Conservation (phyloP, 1,140 invertebrate species). For the Drosophila tani region DNA sequence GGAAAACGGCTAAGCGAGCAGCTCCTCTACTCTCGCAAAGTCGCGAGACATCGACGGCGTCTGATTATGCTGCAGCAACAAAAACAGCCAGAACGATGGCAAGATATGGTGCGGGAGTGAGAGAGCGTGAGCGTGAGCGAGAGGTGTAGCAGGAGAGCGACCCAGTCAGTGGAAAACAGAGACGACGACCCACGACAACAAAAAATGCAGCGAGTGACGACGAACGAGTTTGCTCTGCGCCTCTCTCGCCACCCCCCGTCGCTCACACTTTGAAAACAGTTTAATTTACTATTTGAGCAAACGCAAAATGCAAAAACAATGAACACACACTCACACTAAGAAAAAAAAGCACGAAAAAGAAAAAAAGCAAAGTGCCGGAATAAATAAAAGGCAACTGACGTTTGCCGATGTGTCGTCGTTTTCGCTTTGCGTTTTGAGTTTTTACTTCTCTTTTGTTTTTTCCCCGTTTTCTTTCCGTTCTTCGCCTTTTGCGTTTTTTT, state of each 20-base stretch:
- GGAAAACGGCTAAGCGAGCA: slow-evolving; percentile 9
- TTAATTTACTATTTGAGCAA: slow-evolving; percentile 60
- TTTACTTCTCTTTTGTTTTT: slow-evolving; percentile 26
- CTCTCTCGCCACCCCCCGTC: slow-evolving; percentile 32
- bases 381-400: slow-evolving; percentile 70
- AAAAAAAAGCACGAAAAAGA: slow-evolving; percentile 22
- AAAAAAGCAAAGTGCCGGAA: slow-evolving; percentile 44
- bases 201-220: slow-evolving; percentile 62
- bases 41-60: slow-evolving; percentile 34
- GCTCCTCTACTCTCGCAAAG: slow-evolving; percentile 20
- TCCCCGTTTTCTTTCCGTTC: slow-evolving; percentile 21
- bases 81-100: slow-evolving; percentile 10
- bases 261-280: slow-evolving; percentile 48
- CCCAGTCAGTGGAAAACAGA: slow-evolving; percentile 39
- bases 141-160: slow-evolving; percentile 23
- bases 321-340: slow-evolving; percentile 41
- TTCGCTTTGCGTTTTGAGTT: slow-evolving; percentile 36
- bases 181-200: slow-evolving; percentile 73
- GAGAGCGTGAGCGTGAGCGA: slow-evolving; percentile 16
- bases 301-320: slow-evolving; percentile 59
- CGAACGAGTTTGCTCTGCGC: slow-evolving; percentile 38
- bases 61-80: slow-evolving; percentile 46
- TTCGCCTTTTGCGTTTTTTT: slow-evolving; percentile 27
- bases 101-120: not conserved
- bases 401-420: slow-evolving; percentile 62